Base-by-base conservation (phyloP, 2,888 invertebrate species). In the Hydrotaea diabolus region DNA sequence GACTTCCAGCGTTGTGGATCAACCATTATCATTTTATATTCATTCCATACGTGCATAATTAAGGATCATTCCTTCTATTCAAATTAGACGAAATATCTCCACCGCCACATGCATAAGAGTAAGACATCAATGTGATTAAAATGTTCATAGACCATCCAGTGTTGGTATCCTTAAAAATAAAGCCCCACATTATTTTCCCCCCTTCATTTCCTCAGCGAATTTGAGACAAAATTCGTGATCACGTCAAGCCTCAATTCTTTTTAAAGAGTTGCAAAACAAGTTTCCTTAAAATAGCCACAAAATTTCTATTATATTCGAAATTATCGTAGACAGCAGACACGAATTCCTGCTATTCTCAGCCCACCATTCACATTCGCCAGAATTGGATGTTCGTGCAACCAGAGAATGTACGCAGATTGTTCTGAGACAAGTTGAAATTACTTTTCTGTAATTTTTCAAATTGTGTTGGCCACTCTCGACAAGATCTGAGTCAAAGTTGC, bases 391-490 rank as follows among this genome's bases (percentile, higher is more conserved):
- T 39, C 13, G 39, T 39, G 8, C 55, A 55, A 9, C 39, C 55
- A 55, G 21, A 21, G 21, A 21, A 55, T n/a, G n/a, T n/a, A n/a
- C 55, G 19, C 11, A 11, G 9, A 19, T 55, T 55, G 5, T 4
- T 7, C 55, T 55, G 0, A 21, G 21, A 55, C 55, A 55, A 3
- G 5, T 55, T 55, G 21, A 31, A 31, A 31, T 31, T 31, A 31
- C 31, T 31, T 31, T n/a, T 31, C 31, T 4, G 31, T 31, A 31
- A 31, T 31, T 31, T 31, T 31, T 11, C 55, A 15, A 8, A n/a
- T 49, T 7, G n/a, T 49, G 23, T 59, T 1, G 59, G 59, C 23
- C 59, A 59, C 26, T 59, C 26, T 59, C 26, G 59, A 59, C 59
- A 26, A 49, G 49, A 49, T 49, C 49, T 49, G 2, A 49, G n/a